Base-by-base conservation (phyloP, 2,888 invertebrate species). In the Hypsopygia costalis region DNA sequence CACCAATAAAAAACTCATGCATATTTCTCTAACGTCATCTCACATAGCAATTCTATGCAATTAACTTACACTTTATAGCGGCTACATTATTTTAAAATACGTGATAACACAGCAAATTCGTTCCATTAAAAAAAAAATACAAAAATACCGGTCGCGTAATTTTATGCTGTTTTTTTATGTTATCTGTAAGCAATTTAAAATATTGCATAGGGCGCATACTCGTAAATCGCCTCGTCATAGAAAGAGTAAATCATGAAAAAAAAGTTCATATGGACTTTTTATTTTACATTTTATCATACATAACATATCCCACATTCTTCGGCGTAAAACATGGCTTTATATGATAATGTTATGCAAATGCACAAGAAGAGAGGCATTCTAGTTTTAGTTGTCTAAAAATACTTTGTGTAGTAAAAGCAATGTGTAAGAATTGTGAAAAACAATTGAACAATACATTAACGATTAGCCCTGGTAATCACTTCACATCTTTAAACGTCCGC, bases 271-370 rank as follows among this genome's bases (percentile, higher is more conserved):
- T 27, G 16, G 11, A 25, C 21, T 22, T 11, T 38, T 41, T 69
- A 64, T 63, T 68, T 62, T 58, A 56, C 62, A 61, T 69, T 64
- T 67, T 62, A 68, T 62, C 59, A 59, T 16, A 16, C 4, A 16
- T 58, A 59, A 56, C 62, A 69, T 69, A 65, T 63, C 55, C 59
- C 47, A 68, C 69, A 71, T 73, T 74, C 72, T 69, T 68, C 49
- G 43, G 59, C 62, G 62, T 68, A 59, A 53, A 54, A 76, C 69
- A 74, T 46, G 69, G 56, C 62, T 70, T 69, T 72, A 64, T 62
- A 62, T 67, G 62, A 66, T 75, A 78, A 79, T 78, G 62, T 57
- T 68, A 77, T 75, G 74, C 58, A 74, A 78, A 80, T 72, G 69
- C 52, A 48, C 49, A 42, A 51, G 62, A 65, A 71, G 65, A 66